Evolutionary conservation across 1,140 invertebrate species (phyloP), one percentile per base, ranked within the genome.

Genomic region (Polypedilum vanderplanki): DNA sequence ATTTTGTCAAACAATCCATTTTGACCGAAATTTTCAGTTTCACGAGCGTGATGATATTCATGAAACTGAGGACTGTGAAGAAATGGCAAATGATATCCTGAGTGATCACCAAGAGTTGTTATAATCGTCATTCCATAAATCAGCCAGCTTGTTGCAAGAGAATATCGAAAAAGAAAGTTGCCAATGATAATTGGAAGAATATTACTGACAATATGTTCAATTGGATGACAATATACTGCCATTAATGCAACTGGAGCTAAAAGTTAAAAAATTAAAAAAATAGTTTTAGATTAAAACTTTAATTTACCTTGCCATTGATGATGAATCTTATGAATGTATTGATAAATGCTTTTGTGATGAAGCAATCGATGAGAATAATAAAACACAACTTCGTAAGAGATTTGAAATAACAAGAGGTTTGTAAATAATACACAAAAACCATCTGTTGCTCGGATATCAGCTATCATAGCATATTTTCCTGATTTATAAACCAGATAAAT

Each of bases 11-110:
- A 57, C 2, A 57, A 57, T 57, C 46, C 46, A 15, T 12, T 17
- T 15, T 12, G 10, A 15, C 46, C 46, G n/a, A 57, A 57, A 17
- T 17, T 15, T 57, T 57, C 46, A 57, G 10, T 57, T 93, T 93
- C 93, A 76, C 91, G 84, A 82, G n/a, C n/a, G n/a, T 96, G 94
- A 81, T 96, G 94, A 81, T 90, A 96, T 83, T 96, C 94, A 79
- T 96, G 94, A 33, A 91, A 90, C 81, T 95, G 92, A 8, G 93
- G 92, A 4, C 92, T 94, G 0, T 90, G 90, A 76, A 94, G 89
- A 79, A 95, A 91, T 0, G 94, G 94, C 76, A 95, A 86, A 81
- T 95, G 93, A 79, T 95, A 46, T 12, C 46, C 46, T 57, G 91
- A 91, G 80, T 96, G 94, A 64, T 92, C 88, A 79, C 93, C 92